phyloP scores from a whole-genome alignment of 2,797 vertebrate species.

The Melanotaenia nigrans region DNA sequence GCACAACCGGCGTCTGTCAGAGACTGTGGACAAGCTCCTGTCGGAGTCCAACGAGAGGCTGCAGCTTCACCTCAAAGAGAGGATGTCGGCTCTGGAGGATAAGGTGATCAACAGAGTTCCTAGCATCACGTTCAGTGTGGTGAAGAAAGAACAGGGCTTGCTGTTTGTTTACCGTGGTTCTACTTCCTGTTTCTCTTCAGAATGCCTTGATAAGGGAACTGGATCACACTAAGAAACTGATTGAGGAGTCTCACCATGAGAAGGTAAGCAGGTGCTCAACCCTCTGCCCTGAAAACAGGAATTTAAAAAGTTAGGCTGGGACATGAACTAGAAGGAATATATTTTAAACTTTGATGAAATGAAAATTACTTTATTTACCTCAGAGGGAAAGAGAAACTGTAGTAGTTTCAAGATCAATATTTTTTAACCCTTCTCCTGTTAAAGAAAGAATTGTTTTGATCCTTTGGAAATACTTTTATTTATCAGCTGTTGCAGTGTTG shows the following conservation, averaged over 20 bases:
- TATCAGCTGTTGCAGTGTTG: no score
- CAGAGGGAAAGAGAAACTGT: no score
- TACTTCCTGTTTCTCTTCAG: constrained; percentile 69
- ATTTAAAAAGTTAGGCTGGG: no score
- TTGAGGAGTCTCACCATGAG: constrained; percentile 96
- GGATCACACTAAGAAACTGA: constrained; percentile 91
- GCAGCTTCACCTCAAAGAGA: constrained; percentile 96
- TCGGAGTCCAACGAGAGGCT: constrained; percentile 97
- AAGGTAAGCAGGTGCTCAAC: constrained; percentile 82
- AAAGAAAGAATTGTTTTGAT: no score
- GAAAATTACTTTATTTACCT: no score
- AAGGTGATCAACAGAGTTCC: constrained; percentile 80
- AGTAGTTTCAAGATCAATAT: no score
- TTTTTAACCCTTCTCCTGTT: no score
- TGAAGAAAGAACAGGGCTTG: no score
- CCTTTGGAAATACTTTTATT: no score
- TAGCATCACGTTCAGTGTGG: neutral
- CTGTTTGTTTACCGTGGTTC: neutral
- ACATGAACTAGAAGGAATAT: no score
- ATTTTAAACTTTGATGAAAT: no score
- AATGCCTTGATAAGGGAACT: constrained; percentile 93
- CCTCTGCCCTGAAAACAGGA: no score
- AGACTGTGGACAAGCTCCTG: constrained; percentile 95
- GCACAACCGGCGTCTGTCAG: constrained; percentile 95
- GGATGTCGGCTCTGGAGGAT: constrained; percentile 96